Base-by-base conservation (phyloP, 2,113 vertebrate species). In the Fulmarus glacialis region DNA sequence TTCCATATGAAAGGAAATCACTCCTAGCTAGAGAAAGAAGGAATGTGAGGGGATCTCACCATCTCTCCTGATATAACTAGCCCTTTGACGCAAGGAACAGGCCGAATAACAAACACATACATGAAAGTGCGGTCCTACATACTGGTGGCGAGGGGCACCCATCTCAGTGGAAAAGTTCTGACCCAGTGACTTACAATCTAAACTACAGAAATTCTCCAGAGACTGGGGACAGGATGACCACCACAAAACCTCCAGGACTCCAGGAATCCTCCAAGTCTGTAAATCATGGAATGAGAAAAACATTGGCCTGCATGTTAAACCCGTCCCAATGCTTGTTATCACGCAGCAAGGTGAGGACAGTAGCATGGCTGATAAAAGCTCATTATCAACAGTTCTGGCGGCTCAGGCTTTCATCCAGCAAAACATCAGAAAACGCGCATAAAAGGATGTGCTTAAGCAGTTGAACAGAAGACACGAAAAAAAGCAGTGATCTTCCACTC, bases 111-210 rank as follows among this genome's bases (percentile, higher is more conserved):
- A 91, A 89, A 58, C 6, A 16, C 3, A 6, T 23, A 47, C 6
- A 9, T 53, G 30, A 36, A 64, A 26, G 14, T 29, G 14, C 2
- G 2, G 29, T 34, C 43, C 30, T 53, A 12, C 8, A 17, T 23
- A 48, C 9, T 29, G 13, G 17, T 30, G 12, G 22, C 0, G 0
- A 91, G 26, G 11, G 26, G 26, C 72, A 55, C 14, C 5, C 40
- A 21, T 55, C 38, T 68, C 86, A 40, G 24, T 43, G 23, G 32
- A 63, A 82, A 81, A 56, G 20, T 67, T 74, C n/a, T 60, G 26
- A 79, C 75, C 24, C 70, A 34, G 9, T 55, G 40, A 64, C 19
- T 32, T 67, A 42, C 2, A 66, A 34, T 47, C 47, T 70, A 50
- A 96, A 94, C 71, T 2, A 82, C 4, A 67, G 47, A 68, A 82